Base-by-base conservation (phyloP, 2,888 invertebrate species). In the Sminthurinus aureus region DNA sequence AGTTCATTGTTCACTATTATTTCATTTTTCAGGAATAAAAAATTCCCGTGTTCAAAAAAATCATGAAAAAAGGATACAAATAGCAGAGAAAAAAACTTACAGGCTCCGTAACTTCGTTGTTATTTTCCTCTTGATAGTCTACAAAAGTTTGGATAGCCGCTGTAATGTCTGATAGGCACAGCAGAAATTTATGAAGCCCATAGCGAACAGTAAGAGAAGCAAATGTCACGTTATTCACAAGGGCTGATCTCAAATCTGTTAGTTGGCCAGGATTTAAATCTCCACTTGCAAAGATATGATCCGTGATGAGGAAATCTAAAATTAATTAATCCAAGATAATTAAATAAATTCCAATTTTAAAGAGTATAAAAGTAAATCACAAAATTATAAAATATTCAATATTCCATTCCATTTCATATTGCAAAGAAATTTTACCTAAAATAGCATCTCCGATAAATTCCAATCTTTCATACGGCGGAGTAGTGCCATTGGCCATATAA, bases 141-240 rank as follows among this genome's bases (percentile, higher is more conserved):
- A 78, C 79, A 50, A 85, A 85, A 15, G 24, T n/a, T 20, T 83
- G 81, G 24, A 85, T 81, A 11, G 50, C 38, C 81, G 91, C 26
- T 91, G 91, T 0, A 94, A 89, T 69, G 88, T 52, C 0, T 91
- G 91, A 83, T 93, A 93, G 84, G 92, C 91, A 90, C 78, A 93
- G 89, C 83, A 95, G 91, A 90, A 92, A 94, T 89, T 95, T 95
- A 89, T 99, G 96, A 85, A 98, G 93, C 18, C 94, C 94, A 90
- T 95, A 93, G 87, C 96, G 94, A 18, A 98, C 96, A 8, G 96
- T 93, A 80, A 98, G 92, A 38, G 96, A 95, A 0, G 97, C 98
- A 89, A 99, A 96, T 0, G 98, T 98, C 84, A 96, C 94, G 89
- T 99, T 99, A 90, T 99, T 99, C 2, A 99, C 99, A 2, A 99